These are phyloP conservation scores for Presbytis comata DNA, from an alignment of 2,797 vertebrate species.

Conservation along the genomic window DNA sequence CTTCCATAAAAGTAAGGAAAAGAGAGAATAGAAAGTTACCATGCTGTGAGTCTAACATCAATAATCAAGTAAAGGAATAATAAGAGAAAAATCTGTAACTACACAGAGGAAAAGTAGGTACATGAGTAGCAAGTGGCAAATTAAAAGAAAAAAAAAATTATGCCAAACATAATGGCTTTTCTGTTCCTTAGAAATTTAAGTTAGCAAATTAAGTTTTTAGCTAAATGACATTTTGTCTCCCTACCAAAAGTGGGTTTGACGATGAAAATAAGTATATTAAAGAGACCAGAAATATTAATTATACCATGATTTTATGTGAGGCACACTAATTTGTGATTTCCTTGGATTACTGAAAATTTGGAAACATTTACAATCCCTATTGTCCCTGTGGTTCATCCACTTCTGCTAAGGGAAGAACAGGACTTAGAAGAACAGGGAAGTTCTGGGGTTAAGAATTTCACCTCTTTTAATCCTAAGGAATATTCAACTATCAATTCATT, in stretches of 20 bases:
- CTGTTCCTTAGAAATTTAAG: constrained; percentile 43
- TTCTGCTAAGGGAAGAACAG: constrained; percentile 45
- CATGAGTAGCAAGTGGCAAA: constrained; percentile 48
- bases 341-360: neutral
- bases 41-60: constrained; percentile 70
- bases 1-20: constrained; percentile 80
- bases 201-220: constrained; percentile 53
- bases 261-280: constrained; percentile 34
- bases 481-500: neutral
- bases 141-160: constrained; percentile 6
- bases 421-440: neutral
- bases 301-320: constrained; percentile 12
- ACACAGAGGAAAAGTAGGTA: constrained; percentile 52
- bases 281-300: constrained; percentile 47
- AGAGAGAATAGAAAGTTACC: constrained; percentile 81
- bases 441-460: neutral
- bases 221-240: constrained; percentile 42
- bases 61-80: constrained; percentile 69
- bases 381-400: neutral
- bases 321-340: neutral
- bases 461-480: constrained; percentile 38
- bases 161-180: constrained; percentile 33
- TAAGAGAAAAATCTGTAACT: constrained; percentile 67
- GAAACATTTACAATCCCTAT: neutral
- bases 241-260: constrained; percentile 48